These are phyloP conservation scores for Trachelus stipa DNA, from an alignment of 2,888 invertebrate genomes.

Conservation along the genomic window DNA sequence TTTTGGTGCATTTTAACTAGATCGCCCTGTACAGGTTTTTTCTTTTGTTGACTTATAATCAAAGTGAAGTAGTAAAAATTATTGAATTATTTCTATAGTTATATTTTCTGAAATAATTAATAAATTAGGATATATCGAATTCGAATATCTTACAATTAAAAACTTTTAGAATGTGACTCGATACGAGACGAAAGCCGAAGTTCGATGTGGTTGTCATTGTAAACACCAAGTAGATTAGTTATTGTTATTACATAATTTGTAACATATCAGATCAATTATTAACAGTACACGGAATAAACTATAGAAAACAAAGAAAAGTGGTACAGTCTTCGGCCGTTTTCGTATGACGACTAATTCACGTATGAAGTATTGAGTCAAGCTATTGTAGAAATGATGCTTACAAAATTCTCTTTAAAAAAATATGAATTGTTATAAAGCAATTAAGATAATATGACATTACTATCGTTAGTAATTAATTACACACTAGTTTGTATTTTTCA, in stretches of 20 bases:
- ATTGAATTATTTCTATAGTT: background rate
- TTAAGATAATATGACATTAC: background rate
- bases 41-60: background rate
- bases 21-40: background rate
- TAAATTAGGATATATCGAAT: background rate
- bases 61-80: background rate
- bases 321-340: background rate
- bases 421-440: background rate
- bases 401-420: background rate
- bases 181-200: background rate
- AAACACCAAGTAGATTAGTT: background rate
- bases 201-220: background rate
- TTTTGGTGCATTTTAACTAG: background rate
- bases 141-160: background rate
- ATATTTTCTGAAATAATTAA: background rate
- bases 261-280: background rate
- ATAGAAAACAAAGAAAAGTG: background rate
- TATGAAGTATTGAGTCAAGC: background rate
- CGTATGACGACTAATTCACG: background rate
- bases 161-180: background rate
- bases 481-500: background rate
- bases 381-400: background rate
- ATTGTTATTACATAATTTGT: background rate
- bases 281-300: background rate
- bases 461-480: background rate